Evolutionary conservation across 2,113 vertebrate genomes (phyloP).

Genomic region (Aegotheles bennettii): DNA sequence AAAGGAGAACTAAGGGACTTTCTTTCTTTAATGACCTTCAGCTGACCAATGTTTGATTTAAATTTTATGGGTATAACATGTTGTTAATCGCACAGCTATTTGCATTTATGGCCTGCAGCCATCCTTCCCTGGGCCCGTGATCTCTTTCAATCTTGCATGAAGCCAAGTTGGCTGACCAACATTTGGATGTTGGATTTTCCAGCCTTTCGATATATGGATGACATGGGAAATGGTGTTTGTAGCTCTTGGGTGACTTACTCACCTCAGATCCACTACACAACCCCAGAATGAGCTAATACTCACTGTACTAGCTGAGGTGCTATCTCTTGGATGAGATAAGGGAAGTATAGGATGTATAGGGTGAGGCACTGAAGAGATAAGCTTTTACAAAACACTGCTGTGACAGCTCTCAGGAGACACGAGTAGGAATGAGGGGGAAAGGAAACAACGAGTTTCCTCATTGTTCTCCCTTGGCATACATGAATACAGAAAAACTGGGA

Average conservation of each 20-base stretch:
- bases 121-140: neutral
- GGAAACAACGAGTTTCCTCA: neutral
- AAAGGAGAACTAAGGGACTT: neutral
- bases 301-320: neutral
- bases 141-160: neutral
- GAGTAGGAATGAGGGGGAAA: neutral
- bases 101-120: constrained; percentile 36
- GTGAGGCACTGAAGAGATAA: neutral
- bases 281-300: neutral
- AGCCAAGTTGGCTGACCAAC: neutral
- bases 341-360: neutral
- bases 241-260: neutral
- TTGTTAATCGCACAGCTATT: constrained; percentile 44
- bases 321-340: neutral
- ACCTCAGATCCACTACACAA: neutral
- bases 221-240: neutral
- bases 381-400: neutral
- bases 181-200: neutral
- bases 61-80: constrained; percentile 37
- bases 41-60: constrained; percentile 34
- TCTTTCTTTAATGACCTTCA: constrained; percentile 17
- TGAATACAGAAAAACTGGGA: neutral
- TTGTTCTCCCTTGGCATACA: neutral
- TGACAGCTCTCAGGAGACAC: neutral
- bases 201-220: neutral